These are phyloP conservation scores for Drepana arcuata DNA, from an alignment of 1,140 invertebrate genomes.

Conservation along the genomic window DNA sequence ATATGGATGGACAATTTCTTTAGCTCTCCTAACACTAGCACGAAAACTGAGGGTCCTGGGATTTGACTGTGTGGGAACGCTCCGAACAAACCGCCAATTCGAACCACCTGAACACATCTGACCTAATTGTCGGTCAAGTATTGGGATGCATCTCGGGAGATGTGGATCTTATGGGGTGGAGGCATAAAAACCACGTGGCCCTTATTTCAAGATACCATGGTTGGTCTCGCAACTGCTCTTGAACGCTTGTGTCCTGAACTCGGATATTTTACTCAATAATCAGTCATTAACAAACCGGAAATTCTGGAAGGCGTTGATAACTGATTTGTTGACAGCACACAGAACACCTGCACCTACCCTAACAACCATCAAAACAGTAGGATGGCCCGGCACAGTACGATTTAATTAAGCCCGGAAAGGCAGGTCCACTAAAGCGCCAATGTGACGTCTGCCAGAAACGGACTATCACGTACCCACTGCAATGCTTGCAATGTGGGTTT, in stretches of 20 bases:
- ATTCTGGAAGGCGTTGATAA: too few species aligned
- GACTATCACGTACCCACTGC: constrained; percentile 1
- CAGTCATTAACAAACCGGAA: too few species aligned
- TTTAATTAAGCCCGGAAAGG: background rate
- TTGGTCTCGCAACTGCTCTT: too few species aligned
- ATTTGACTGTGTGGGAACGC: constrained; percentile 12
- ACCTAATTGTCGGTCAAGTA: constrained; percentile 13
- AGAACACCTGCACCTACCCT: background rate
- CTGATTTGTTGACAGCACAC: too few species aligned
- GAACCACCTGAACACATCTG: constrained; percentile 12
- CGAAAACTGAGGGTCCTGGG: constrained; percentile 2
- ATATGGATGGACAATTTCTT: constrained; percentile 18
- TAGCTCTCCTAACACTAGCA: constrained; percentile 12
- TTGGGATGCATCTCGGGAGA: constrained; percentile 13
- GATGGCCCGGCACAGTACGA: background rate
- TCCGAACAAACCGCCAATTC: constrained; percentile 9
- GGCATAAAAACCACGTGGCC: constrained; percentile 16
- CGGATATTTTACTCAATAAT: too few species aligned
- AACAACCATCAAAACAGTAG: background rate
- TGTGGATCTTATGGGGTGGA: constrained; percentile 18
- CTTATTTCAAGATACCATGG: constrained; percentile 27
- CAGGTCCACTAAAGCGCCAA: background rate
- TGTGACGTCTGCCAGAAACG: constrained; percentile 1
- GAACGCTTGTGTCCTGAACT: too few species aligned
- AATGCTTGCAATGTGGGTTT: constrained; percentile 1